phyloP scores from a whole-genome alignment of 2,888 invertebrate species.

The Phrixothrix hirtus region DNA sequence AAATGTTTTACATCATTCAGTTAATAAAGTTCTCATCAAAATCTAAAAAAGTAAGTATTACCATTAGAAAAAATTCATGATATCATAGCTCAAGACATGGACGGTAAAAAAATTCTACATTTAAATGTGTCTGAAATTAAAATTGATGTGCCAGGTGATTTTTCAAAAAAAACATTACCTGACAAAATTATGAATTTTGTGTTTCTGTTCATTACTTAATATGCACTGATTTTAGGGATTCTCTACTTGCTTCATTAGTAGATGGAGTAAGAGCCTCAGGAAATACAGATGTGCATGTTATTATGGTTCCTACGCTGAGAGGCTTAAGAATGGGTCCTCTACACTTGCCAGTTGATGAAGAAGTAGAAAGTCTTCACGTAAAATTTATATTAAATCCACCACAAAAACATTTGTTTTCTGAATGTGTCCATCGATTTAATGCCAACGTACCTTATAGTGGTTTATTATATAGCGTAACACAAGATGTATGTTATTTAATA shows the following conservation, averaged over 20 bases:
- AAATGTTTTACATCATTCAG: too few relatives aligned
- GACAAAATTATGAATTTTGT: too few relatives aligned
- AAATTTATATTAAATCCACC: slow-evolving; percentile 74
- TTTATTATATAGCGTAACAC: slow-evolving; percentile 91
- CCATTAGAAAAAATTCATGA: too few relatives aligned
- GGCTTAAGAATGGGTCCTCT: slow-evolving; percentile 89
- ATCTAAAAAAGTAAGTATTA: too few relatives aligned
- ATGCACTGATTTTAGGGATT: slow-evolving; percentile 69
- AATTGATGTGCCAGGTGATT: too few relatives aligned
- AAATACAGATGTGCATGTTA: slow-evolving; percentile 94
- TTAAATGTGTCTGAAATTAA: too few relatives aligned
- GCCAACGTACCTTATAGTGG: slow-evolving; percentile 98
- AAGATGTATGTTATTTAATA: slow-evolving; percentile 76
- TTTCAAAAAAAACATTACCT: too few relatives aligned
- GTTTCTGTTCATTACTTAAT: too few relatives aligned
- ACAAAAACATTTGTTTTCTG: slow-evolving; percentile 67
- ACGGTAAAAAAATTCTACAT: too few relatives aligned
- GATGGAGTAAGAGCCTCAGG: slow-evolving; percentile 97
- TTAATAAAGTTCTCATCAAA: too few relatives aligned
- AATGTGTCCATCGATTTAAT: slow-evolving; percentile 93
- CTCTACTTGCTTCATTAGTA: slow-evolving; percentile 89
- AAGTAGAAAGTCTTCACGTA: slow-evolving; percentile 90
- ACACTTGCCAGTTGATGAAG: slow-evolving; percentile 90
- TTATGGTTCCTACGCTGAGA: slow-evolving; percentile 80
- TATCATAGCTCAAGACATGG: too few relatives aligned